Evolutionary conservation across 53 echinoderm and acorn worm species (phyloP).

Genomic region (Zoroaster sp.): DNA sequence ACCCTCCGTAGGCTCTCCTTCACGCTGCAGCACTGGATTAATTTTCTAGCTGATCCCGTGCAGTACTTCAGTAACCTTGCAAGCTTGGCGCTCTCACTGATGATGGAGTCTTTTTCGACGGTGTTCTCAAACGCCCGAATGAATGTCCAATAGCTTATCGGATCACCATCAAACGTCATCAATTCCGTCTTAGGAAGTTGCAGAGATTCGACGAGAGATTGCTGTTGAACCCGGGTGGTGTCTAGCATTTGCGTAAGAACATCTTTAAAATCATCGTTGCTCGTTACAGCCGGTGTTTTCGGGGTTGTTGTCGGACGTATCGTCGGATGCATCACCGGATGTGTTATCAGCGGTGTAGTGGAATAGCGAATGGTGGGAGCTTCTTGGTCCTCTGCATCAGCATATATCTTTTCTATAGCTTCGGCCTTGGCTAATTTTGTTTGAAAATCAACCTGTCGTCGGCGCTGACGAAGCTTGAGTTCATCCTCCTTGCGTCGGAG

Average conservation of each 20-base stretch:
- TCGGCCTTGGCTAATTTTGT: neutral
- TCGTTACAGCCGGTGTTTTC: neutral
- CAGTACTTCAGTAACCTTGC: conserved; percentile 4
- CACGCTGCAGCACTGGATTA: conserved; percentile 23
- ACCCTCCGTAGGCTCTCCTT: conserved; percentile 26
- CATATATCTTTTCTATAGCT: neutral
- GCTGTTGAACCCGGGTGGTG: conserved; percentile 24
- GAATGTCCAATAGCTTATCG: conserved; percentile 24
- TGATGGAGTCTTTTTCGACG: conserved; percentile 10
- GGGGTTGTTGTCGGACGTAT: neutral
- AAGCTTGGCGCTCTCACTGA: conserved; percentile 33
- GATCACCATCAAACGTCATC: conserved; percentile 26
- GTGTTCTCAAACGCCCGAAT: conserved; percentile 42
- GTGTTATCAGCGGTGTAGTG: neutral
- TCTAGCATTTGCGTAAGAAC: conserved; percentile 9
- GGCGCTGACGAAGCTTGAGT: conserved; percentile 7
- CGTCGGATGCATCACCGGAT: neutral
- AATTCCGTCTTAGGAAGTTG: conserved; percentile 41
- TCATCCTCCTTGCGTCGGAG: neutral
- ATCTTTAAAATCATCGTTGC: too few species aligned
- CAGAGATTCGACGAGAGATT: conserved; percentile 23
- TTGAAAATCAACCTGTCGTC: neutral
- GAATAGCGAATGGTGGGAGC: neutral
- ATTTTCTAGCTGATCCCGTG: conserved; percentile 23
- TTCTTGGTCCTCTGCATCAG: neutral